These are phyloP conservation scores for Tribolium castaneum DNA, from an alignment of 1,140 invertebrate species.

Conservation along the genomic window DNA sequence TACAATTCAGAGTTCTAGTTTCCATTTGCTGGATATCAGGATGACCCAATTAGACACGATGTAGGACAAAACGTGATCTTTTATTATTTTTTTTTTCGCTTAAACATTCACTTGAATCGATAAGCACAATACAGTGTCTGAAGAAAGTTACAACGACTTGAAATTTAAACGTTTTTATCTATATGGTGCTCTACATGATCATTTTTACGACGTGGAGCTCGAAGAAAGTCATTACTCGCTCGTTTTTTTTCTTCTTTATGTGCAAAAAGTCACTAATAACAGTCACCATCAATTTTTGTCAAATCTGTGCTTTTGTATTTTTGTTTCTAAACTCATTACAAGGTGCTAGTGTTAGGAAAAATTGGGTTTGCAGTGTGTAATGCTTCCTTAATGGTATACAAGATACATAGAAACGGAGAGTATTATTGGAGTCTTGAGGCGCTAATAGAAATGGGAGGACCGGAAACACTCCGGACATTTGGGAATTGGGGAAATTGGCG, in stretches of 20 bases:
- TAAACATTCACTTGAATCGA: neutral
- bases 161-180: neutral
- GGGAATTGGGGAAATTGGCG: conserved; percentile 41
- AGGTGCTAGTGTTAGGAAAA: neutral
- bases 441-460: conserved; percentile 36
- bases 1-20: neutral
- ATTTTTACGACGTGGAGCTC: neutral
- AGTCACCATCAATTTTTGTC: too few species aligned
- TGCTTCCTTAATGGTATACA: conserved; percentile 8
- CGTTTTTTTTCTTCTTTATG: neutral
- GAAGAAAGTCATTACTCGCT: neutral
- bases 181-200: neutral
- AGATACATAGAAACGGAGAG: neutral
- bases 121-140: neutral
- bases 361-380: neutral
- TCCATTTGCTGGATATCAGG: neutral
- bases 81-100: neutral
- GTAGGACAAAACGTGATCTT: neutral
- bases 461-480: conserved; percentile 35
- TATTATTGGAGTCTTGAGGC: conserved; percentile 23
- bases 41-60: neutral
- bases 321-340: too few species aligned
- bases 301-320: neutral
- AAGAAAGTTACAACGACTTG: neutral
- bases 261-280: too few species aligned